Evolutionary conservation across 2,113 vertebrate species (phyloP).

Genomic region (Elaphurus davidianus): DNA sequence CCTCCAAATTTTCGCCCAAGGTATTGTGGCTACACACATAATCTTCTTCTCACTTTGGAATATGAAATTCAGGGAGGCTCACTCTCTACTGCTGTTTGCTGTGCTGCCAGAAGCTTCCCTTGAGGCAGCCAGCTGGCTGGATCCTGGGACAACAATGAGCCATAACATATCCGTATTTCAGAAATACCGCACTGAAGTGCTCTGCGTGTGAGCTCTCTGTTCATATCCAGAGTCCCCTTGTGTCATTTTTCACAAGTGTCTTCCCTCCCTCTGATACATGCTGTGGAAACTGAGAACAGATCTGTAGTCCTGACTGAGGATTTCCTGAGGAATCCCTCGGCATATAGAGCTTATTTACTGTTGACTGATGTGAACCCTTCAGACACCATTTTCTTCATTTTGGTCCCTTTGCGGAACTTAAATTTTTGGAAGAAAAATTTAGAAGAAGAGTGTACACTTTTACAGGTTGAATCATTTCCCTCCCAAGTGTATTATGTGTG

Average conservation of each 20-base stretch:
- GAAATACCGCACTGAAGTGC: background rate
- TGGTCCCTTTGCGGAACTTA: background rate
- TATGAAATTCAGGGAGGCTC: background rate
- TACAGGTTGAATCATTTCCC: background rate
- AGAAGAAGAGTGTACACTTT: background rate
- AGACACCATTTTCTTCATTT: background rate
- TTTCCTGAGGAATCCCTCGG: background rate
- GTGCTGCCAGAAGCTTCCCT: background rate
- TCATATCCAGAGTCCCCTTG: background rate
- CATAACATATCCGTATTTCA: background rate
- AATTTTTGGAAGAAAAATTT: background rate
- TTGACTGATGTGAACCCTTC: background rate
- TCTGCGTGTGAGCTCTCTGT: background rate
- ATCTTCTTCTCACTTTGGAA: background rate
- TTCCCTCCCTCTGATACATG: background rate
- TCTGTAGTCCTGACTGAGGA: background rate
- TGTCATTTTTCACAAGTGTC: background rate
- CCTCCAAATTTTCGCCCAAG: background rate
- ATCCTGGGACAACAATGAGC: background rate
- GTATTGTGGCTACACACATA: background rate
- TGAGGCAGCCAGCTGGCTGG: background rate
- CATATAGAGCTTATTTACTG: background rate
- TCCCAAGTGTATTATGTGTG: background rate
- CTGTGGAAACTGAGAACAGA: background rate
- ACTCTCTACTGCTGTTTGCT: constrained; percentile 3